phyloP scores from a whole-genome alignment of 2,888 invertebrate species.

The Leptopilina myrica region DNA sequence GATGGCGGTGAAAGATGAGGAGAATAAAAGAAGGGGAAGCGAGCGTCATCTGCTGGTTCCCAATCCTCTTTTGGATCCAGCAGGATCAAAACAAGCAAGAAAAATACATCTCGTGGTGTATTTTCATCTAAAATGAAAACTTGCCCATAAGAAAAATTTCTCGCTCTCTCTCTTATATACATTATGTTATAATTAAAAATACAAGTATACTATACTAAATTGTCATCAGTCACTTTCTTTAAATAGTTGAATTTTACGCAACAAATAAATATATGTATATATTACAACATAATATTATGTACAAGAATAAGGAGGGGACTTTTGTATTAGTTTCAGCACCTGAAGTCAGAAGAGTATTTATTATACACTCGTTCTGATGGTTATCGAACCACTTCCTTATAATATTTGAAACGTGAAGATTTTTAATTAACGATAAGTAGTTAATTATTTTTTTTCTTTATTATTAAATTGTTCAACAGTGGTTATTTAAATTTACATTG shows the following conservation, averaged over 20 bases:
- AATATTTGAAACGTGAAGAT: constrained; percentile 15
- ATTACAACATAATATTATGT: no score
- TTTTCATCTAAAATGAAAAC: not conserved
- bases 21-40: constrained; percentile 48
- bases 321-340: constrained; percentile 3
- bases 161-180: no score
- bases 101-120: constrained; percentile 62
- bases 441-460: not conserved
- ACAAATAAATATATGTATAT: no score
- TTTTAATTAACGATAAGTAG: not conserved
- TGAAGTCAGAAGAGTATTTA: not conserved
- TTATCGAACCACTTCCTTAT: not conserved
- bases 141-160: not conserved
- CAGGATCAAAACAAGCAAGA: constrained; percentile 57
- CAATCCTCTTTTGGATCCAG: constrained; percentile 64
- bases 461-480: constrained; percentile 8
- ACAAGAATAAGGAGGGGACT: not conserved
- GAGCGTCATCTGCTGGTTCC: constrained; percentile 64
- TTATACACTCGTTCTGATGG: not conserved
- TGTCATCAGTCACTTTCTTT: no score
- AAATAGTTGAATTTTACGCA: no score
- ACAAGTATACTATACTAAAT: no score
- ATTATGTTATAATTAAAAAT: no score
- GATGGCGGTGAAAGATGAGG: constrained; percentile 50
- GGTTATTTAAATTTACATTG: not conserved